phyloP scores from a whole-genome alignment of 2,113 vertebrate genomes.

The Hemicordylus capensis region DNA sequence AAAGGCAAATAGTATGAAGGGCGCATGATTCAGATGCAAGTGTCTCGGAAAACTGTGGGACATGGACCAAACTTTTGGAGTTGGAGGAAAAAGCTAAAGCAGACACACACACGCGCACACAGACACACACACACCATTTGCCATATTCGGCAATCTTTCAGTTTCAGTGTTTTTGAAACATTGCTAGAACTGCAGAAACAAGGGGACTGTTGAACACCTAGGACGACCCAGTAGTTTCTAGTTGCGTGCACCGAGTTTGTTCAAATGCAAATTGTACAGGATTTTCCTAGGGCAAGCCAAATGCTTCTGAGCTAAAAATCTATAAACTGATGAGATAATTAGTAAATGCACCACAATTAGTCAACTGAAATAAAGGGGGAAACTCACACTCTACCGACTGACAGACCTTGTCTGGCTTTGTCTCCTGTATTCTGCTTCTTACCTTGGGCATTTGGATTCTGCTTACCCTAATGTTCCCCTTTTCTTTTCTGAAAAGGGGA shows the following conservation, averaged over 20 bases:
- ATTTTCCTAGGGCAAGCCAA: too few relatives aligned
- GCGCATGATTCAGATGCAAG: background rate
- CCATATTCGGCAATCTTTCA: too few relatives aligned
- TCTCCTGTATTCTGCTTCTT: background rate
- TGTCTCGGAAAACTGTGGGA: background rate
- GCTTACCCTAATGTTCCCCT: background rate
- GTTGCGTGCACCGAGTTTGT: too few relatives aligned
- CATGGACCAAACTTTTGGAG: too few relatives aligned
- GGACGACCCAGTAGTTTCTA: too few relatives aligned
- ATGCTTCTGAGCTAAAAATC: background rate
- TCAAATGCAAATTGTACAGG: too few relatives aligned
- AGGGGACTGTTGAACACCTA: background rate
- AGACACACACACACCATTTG: too few relatives aligned
- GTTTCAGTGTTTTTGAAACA: background rate
- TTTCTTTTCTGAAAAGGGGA: background rate
- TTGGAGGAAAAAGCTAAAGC: too few relatives aligned
- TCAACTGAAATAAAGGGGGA: background rate
- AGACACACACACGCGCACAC: too few relatives aligned
- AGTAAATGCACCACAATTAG: background rate
- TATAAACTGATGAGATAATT: background rate
- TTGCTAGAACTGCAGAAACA: background rate
- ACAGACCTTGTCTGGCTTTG: background rate
- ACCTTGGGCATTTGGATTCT: background rate
- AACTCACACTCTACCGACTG: background rate
- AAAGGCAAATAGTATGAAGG: background rate